Percentiles rank a stretch among this genome's conserved stretches.
These are phyloP conservation scores for Chloroceryle inda DNA, from an alignment of 2,797 vertebrate genomes.

Conservation along the genomic window DNA sequence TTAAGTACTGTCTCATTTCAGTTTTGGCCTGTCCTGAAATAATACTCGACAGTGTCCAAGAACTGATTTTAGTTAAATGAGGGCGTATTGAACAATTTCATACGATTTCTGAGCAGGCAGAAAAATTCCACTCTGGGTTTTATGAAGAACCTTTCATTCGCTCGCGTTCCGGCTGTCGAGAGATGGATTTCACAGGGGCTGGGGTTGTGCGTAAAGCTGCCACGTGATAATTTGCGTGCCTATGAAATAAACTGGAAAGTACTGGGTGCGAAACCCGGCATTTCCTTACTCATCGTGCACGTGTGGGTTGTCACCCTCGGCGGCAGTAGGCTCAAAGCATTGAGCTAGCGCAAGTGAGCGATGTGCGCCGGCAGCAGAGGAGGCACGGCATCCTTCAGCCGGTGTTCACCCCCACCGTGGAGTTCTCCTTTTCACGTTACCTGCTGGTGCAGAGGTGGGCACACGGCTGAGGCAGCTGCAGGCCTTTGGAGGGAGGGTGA, in stretches of 20 bases:
- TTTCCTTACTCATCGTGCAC: neutral
- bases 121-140: neutral
- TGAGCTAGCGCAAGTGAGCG: constrained; percentile 4
- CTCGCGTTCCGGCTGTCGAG: neutral
- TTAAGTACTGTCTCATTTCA: neutral
- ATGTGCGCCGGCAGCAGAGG: neutral
- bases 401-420: neutral
- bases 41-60: neutral
- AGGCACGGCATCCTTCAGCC: neutral
- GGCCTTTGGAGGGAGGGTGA: neutral
- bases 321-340: constrained; percentile 30
- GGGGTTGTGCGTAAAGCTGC: neutral
- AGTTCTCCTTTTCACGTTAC: rapidly evolving
- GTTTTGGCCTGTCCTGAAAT: neutral
- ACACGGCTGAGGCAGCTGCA: neutral
- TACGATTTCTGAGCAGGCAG: neutral
- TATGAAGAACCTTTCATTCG: neutral
- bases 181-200: neutral
- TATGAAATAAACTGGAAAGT: neutral
- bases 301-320: neutral
- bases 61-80: neutral
- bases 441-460: neutral
- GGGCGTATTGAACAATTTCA: neutral
- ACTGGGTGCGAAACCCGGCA: neutral
- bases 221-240: neutral